These are phyloP conservation scores for Styela plicata DNA, from an alignment of 23 tunicate species.

Conservation along the genomic window DNA sequence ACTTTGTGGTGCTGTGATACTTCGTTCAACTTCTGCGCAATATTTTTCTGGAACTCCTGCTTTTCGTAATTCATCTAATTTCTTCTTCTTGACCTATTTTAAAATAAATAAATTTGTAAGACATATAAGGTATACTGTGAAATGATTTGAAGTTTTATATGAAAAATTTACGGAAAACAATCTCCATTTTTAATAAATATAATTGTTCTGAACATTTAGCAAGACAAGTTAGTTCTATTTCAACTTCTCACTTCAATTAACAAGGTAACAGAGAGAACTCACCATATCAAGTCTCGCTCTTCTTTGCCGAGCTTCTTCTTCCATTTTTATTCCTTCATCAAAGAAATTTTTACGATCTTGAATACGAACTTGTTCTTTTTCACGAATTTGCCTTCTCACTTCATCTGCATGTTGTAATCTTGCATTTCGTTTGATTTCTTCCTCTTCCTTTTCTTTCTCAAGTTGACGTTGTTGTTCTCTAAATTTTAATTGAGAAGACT, in stretches of 20 bases:
- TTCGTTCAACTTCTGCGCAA: slow-evolving; percentile 86
- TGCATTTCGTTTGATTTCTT: slow-evolving; percentile 37
- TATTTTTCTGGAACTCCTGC: slow-evolving; percentile 99
- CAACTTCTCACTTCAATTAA: no score
- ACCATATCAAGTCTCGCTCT: slow-evolving; percentile 78
- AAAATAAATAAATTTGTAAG: no score
- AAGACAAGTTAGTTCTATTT: no score
- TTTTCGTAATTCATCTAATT: slow-evolving; percentile 65
- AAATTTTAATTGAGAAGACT: no score
- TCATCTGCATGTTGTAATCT: slow-evolving; percentile 77
- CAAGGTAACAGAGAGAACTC: no score
- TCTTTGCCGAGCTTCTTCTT: slow-evolving; percentile 89
- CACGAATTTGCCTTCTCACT: slow-evolving; percentile 79
- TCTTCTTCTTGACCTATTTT: slow-evolving; percentile 84
- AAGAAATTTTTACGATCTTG: slow-evolving; percentile 80
- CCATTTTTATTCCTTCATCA: slow-evolving; percentile 96
- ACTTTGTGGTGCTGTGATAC: slow-evolving; percentile 66
- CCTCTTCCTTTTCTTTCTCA: slow-evolving; percentile 73
- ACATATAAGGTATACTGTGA: no score
- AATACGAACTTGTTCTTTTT: slow-evolving; percentile 68
- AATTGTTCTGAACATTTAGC: no score
- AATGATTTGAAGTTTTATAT: no score
- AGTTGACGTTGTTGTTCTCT: slow-evolving; percentile 90
- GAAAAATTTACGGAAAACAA: no score
- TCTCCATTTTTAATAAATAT: no score